Conservation (phyloP, 2,797 vertebrate species). For the Presbytis comata region DNA sequence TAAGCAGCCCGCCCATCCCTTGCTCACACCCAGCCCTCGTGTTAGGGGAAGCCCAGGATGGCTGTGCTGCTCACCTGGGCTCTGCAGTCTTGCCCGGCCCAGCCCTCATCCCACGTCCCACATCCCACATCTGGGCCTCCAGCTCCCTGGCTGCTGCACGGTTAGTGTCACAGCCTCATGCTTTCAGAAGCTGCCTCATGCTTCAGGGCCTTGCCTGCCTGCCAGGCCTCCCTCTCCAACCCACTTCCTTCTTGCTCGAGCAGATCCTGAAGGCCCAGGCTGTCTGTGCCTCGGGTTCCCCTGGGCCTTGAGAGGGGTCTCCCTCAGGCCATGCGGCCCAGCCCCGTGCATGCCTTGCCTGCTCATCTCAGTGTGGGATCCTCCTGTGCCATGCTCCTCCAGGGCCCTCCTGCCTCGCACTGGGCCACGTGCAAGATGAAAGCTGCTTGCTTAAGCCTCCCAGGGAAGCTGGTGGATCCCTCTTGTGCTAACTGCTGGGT, state of each 20-base stretch:
- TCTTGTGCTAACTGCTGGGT: background rate
- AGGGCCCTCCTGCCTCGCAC: accelerated
- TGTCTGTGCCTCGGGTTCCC: background rate
- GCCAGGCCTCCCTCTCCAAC: background rate
- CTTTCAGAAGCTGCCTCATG: background rate
- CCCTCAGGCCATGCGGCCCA: accelerated
- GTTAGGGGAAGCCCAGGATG: background rate
- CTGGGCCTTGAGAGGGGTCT: background rate
- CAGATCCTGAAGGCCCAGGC: background rate
- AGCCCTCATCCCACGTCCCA: background rate
- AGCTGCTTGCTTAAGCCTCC: background rate
- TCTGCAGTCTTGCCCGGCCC: background rate
- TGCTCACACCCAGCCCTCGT: accelerated
- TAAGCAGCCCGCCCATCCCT: too few species aligned
- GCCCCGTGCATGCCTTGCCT: accelerated
- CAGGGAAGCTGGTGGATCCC: accelerated
- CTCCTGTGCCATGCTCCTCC: background rate
- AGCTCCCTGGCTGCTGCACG: accelerated
- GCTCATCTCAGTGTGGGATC: background rate
- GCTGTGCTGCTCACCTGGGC: background rate
- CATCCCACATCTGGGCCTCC: background rate
- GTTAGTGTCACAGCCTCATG: background rate
- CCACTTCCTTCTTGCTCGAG: background rate
- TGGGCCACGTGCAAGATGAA: accelerated
- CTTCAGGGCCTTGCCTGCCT: background rate